A percentile compares a stretch with the other conserved stretches of the same genome.
Conservation (phyloP, 2,113 vertebrate species). For the Setophaga coronata region DNA sequence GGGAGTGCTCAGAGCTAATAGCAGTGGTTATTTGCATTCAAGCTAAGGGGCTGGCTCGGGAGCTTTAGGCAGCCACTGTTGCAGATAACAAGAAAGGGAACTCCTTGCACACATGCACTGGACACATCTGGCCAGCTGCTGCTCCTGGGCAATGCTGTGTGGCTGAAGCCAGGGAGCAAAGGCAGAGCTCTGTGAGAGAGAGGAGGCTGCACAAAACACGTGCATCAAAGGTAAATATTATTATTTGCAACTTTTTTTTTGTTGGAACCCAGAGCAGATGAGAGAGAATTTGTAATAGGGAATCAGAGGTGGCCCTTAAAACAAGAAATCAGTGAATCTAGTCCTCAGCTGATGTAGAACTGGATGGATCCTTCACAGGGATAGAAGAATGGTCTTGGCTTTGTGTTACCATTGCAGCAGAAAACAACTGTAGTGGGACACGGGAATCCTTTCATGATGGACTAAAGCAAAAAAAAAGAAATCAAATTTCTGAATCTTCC, state of each 20-base stretch:
- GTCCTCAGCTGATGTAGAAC: background rate
- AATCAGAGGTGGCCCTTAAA: background rate
- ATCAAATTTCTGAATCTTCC: background rate
- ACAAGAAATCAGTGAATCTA: background rate
- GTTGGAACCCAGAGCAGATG: background rate
- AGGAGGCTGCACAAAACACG: background rate
- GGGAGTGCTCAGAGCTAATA: background rate
- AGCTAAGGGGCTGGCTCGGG: background rate
- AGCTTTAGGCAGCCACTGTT: background rate
- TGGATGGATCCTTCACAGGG: background rate
- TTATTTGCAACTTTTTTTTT: background rate
- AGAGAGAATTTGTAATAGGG: background rate
- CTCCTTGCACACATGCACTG: background rate
- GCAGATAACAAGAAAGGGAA: background rate
- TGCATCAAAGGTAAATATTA: background rate
- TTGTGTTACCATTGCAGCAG: background rate
- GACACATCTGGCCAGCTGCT: slow-evolving; percentile 14
- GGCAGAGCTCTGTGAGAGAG: background rate
- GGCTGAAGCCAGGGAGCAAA: background rate
- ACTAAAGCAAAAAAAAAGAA: background rate
- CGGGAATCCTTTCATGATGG: background rate
- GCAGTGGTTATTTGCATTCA: background rate
- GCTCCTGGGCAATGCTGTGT: background rate
- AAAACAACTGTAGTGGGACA: background rate
- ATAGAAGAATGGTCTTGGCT: background rate